Evolutionary conservation across 2,888 invertebrate species (phyloP).

Genomic region (Drosophila mulleri): DNA sequence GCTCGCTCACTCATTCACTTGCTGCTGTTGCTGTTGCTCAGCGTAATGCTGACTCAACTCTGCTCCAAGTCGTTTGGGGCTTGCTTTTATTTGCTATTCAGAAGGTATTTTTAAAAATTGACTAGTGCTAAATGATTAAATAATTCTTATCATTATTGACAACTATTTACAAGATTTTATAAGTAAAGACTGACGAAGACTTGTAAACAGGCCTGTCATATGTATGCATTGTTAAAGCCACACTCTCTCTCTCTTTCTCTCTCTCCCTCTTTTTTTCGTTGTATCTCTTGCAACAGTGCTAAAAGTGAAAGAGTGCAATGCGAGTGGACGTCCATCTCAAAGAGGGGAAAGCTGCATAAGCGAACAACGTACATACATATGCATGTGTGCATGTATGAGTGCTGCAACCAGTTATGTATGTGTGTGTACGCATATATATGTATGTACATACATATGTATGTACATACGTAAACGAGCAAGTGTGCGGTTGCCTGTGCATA

Average conservation of each 20-base stretch:
- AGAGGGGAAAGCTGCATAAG: constrained; percentile 58
- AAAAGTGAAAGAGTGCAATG: constrained; percentile 56
- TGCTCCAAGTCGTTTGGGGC: constrained; percentile 19
- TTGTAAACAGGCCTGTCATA: neutral
- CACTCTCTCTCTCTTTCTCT: constrained; percentile 37
- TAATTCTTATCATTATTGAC: constrained; percentile 5
- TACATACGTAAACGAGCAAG: neutral
- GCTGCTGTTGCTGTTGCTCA: constrained; percentile 33
- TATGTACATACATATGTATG: too few relatives aligned
- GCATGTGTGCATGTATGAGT: neutral
- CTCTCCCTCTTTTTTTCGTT: neutral
- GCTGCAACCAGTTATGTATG: neutral
- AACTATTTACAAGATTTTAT: neutral
- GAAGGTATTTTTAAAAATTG: constrained; percentile 33
- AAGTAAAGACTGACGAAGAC: neutral
- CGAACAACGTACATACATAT: constrained; percentile 4
- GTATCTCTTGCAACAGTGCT: constrained; percentile 24
- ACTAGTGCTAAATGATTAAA: constrained; percentile 11
- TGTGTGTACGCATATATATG: neutral
- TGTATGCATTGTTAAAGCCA: constrained; percentile 22
- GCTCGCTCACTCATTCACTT: constrained; percentile 40
- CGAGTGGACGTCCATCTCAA: constrained; percentile 19
- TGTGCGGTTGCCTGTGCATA: neutral
- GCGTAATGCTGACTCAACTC: constrained; percentile 48
- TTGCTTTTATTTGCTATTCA: constrained; percentile 34